Conservation (phyloP, 2,888 invertebrate genomes). For the Pammene aurita region DNA sequence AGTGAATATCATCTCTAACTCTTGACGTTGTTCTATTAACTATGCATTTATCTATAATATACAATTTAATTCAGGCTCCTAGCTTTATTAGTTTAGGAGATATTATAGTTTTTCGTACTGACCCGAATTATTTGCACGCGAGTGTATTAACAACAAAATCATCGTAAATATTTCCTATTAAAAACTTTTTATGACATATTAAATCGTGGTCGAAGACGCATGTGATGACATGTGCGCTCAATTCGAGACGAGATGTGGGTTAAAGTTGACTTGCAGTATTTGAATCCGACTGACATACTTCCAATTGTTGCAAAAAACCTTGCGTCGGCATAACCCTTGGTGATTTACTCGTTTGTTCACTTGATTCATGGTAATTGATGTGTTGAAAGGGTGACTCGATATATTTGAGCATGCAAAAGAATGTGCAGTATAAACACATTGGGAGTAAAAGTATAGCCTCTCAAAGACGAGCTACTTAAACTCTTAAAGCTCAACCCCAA, state of each 20-base stretch:
- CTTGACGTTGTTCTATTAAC: no score
- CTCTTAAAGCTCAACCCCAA: conserved; percentile 2
- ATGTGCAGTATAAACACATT: no score
- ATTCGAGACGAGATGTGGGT: conserved; percentile 22
- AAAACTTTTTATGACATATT: conserved; percentile 7
- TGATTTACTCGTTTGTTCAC: conserved; percentile 8
- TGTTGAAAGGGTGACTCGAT: neutral
- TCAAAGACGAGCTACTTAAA: conserved; percentile 5
- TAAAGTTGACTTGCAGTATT: conserved; percentile 18
- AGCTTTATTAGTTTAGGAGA: no score
- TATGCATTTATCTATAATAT: no score
- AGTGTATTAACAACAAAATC: no score
- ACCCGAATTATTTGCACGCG: no score
- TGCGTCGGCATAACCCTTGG: conserved; percentile 10
- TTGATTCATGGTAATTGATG: neutral
- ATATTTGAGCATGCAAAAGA: no score
- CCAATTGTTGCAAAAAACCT: conserved; percentile 15
- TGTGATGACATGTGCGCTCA: conserved; percentile 17
- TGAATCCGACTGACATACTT: conserved; percentile 17
- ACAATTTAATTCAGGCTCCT: no score
- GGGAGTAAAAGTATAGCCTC: neutral
- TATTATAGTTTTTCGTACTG: no score
- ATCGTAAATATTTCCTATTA: neutral
- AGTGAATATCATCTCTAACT: no score
- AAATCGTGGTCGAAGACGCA: conserved; percentile 7